Percentiles rank a stretch among this genome's conserved stretches.
Evolutionary conservation across 1,140 invertebrate genomes (phyloP).

Genomic region (Orchestia grillus): DNA sequence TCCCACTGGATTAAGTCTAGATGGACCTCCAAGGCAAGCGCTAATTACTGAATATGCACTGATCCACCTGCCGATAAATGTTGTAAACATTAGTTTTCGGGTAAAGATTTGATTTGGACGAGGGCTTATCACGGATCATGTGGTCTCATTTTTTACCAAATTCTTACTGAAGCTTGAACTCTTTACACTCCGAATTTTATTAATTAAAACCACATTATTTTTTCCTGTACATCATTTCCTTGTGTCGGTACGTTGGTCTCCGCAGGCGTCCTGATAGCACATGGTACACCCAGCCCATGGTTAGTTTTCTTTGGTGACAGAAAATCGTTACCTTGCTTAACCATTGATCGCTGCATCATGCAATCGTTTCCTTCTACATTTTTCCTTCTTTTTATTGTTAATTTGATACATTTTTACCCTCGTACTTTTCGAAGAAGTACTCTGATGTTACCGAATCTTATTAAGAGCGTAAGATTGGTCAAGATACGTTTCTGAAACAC

Average conservation of each 20-base stretch:
- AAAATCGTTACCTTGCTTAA: background rate
- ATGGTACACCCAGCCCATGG: background rate
- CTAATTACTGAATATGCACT: background rate
- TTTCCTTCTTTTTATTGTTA: background rate
- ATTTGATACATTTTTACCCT: background rate
- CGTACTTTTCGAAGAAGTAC: background rate
- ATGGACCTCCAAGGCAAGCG: background rate
- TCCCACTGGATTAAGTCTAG: background rate
- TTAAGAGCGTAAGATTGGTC: background rate
- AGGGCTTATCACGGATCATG: background rate
- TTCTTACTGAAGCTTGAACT: background rate
- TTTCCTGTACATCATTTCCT: background rate
- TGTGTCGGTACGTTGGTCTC: background rate
- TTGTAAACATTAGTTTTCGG: background rate
- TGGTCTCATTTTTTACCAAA: background rate
- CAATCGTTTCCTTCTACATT: too few relatives aligned
- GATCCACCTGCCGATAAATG: constrained; percentile 7
- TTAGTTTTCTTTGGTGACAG: background rate
- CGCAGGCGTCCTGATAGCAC: constrained; percentile 13
- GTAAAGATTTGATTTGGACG: background rate
- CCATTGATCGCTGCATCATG: background rate
- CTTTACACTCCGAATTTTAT: background rate
- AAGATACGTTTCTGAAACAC: background rate
- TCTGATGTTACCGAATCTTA: background rate
- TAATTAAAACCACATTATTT: background rate